A percentile compares a stretch with the other conserved stretches of the same genome.
These are phyloP conservation scores for Elysia crispata DNA, from an alignment of 2,888 invertebrate species.

Conservation along the genomic window DNA sequence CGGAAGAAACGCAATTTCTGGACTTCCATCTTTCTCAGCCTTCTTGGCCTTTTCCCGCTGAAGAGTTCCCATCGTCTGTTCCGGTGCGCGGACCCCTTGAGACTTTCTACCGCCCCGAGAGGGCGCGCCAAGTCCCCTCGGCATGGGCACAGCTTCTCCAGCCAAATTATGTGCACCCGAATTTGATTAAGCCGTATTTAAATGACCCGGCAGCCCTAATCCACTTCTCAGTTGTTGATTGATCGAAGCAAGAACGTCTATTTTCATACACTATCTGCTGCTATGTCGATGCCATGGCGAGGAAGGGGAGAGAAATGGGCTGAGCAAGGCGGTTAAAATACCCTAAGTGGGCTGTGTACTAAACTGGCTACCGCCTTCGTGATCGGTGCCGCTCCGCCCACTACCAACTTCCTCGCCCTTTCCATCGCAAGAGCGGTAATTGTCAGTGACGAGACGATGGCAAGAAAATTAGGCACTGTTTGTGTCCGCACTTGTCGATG, in stretches of 20 bases:
- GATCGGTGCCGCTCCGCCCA: too few relatives aligned
- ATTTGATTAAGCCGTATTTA: slow-evolving; percentile 57
- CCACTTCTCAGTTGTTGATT: slow-evolving; percentile 53
- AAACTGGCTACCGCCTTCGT: too few relatives aligned
- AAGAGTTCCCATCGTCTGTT: slow-evolving; percentile 5
- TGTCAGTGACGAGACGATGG: too few relatives aligned
- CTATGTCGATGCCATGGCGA: slow-evolving; percentile 24
- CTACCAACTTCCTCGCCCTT: too few relatives aligned
- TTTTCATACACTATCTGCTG: slow-evolving; percentile 42
- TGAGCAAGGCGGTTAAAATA: too few relatives aligned
- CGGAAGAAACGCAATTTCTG: too few relatives aligned
- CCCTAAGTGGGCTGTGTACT: too few relatives aligned
- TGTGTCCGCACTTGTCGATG: too few relatives aligned
- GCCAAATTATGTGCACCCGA: slow-evolving; percentile 50
- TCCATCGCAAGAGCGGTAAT: too few relatives aligned
- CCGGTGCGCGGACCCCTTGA: not conserved
- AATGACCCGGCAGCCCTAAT: slow-evolving; percentile 54
- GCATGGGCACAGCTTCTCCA: slow-evolving; percentile 45
- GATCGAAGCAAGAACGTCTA: slow-evolving; percentile 43
- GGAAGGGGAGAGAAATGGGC: too few relatives aligned
- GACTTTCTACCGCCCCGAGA: not conserved
- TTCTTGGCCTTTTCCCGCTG: not conserved
- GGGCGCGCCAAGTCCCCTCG: slow-evolving; percentile 40
- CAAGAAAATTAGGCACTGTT: too few relatives aligned
- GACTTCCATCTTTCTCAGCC: too few relatives aligned